Base-by-base conservation (phyloP, 2,888 invertebrate genomes). In the Orchestes rusci region DNA sequence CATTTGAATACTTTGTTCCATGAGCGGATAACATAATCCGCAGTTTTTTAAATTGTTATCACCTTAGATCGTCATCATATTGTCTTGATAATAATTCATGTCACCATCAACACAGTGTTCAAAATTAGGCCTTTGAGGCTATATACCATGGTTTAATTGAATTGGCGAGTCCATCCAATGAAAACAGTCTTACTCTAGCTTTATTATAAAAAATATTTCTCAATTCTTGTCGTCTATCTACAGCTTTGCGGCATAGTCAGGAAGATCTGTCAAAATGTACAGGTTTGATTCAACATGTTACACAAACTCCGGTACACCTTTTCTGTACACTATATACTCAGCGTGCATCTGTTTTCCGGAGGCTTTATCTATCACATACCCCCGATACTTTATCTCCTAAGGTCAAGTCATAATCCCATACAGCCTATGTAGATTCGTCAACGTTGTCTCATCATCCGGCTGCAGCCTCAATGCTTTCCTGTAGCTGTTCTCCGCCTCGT, bases 401-500 rank as follows among this genome's bases (percentile, higher is more conserved):
- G 61, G 68, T 75, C 72, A 70, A 72, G 78, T 66, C 74, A 74
- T 70, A 49, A 73, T 68, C 43, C 71, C 68, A 53, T 73, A 71
- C 59, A 80, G 64, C 71, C 88, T 87, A 65, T 88, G 84, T 45
- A 96, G 76, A 71, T 96, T 96, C 48, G 85, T 85, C 62, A 86
- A 73, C 29, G 94, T 93, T 46, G 92, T 86, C 47, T 80, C 77
- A 67, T 96, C 94, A 52, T 85, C 83, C 0, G 95, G 95, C 62
- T 90, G 84, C 43, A 95, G 72, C 60, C 82, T 75, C 44, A 96
- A 72, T 1, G 95, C 94, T 61, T 82, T 80, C 55, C 84, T 75
- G 68, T 96, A 96, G 47, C 89, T 85, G 12, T 77, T 74, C 33
- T 91, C 90, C 0, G 96, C 96, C 53, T 91, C 87, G 17, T 75